Conservation (phyloP, 2,113 vertebrate species). For the Lepus americanus region DNA sequence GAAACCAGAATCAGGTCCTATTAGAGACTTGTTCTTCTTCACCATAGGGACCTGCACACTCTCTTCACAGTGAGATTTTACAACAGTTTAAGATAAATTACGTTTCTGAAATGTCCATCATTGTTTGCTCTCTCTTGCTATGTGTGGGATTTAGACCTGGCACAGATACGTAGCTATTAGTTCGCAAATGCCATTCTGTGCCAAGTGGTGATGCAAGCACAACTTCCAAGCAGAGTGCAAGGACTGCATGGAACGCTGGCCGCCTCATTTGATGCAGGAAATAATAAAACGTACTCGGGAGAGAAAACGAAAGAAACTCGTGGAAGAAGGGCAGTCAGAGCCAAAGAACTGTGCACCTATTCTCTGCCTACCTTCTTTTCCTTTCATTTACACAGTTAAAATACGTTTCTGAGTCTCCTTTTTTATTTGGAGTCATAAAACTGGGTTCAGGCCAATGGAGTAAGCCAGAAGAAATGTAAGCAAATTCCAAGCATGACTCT, state of each 20-base stretch:
- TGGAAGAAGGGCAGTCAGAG: background rate
- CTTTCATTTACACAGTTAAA: background rate
- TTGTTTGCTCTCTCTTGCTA: background rate
- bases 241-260: background rate
- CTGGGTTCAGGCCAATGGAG: background rate
- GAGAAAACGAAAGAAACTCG: background rate
- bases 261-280: background rate
- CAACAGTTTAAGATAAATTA: background rate
- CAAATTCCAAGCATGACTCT: background rate
- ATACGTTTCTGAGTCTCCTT: background rate
- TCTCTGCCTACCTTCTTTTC: background rate
- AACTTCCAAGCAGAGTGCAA: background rate
- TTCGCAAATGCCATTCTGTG: background rate
- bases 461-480: background rate
- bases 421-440: background rate
- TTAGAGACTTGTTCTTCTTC: background rate
- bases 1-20: background rate
- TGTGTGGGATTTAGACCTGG: background rate
- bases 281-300: background rate
- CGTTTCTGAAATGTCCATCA: background rate
- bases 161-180: background rate
- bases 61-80: background rate
- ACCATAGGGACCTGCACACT: rapidly evolving
- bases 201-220: background rate
- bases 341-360: background rate